phyloP scores from a whole-genome alignment of 2,888 invertebrate species.

The Chymomyza fuscimana region DNA sequence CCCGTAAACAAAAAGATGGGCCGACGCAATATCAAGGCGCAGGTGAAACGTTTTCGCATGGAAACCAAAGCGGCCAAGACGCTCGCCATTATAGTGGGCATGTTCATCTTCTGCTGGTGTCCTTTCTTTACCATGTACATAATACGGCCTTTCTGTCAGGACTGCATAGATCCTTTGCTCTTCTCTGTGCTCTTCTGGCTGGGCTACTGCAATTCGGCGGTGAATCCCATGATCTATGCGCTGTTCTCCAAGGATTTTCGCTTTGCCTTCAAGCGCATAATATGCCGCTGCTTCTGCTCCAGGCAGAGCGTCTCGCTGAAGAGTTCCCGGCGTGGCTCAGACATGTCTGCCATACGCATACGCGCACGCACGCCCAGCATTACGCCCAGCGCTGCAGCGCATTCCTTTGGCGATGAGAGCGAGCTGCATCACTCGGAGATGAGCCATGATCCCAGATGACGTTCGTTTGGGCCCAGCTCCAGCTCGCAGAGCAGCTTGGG shows the following conservation, averaged over 20 bases:
- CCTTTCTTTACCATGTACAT: conserved; percentile 98
- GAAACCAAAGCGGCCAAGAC: conserved; percentile 99
- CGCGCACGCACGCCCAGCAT: conserved; percentile 82
- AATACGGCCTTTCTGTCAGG: conserved; percentile 91
- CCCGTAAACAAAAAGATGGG: conserved; percentile 84
- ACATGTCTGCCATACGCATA: conserved; percentile 82
- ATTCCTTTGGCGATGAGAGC: conserved; percentile 82
- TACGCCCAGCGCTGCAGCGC: conserved; percentile 81
- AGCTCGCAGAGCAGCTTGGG: conserved; percentile 78
- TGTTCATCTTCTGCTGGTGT: conserved; percentile 97
- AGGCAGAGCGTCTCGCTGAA: conserved; percentile 78
- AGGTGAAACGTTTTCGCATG: conserved; percentile 94
- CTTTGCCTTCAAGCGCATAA: conserved; percentile 95
- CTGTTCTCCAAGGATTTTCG: conserved; percentile 97
- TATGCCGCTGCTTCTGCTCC: conserved; percentile 90
- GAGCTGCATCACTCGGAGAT: conserved; percentile 80
- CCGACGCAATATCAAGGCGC: conserved; percentile 92
- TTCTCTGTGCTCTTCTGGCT: conserved; percentile 98
- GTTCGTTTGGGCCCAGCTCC: conserved; percentile 79
- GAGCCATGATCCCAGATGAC: conserved; percentile 82
- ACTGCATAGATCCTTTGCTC: conserved; percentile 90
- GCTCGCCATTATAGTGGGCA: conserved; percentile 97
- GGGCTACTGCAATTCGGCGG: conserved; percentile 97
- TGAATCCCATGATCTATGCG: conserved; percentile 97
- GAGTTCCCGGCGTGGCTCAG: conserved; percentile 82